Percentiles rank a stretch among this genome's conserved stretches.
These are phyloP conservation scores for Platysteira castanea DNA, from an alignment of 2,113 vertebrate species.

Conservation along the genomic window DNA sequence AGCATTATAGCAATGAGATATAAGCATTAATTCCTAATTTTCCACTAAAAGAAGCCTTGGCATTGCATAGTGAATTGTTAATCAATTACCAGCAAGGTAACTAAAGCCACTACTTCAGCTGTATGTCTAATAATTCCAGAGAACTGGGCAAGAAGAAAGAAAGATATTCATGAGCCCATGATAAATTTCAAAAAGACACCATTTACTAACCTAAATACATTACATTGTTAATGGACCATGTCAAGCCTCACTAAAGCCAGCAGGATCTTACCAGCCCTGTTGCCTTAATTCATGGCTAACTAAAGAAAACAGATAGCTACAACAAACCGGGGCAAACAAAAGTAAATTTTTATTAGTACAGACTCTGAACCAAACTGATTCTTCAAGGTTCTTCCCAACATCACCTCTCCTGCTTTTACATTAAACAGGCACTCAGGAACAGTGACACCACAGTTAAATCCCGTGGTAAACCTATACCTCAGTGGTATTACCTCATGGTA, in stretches of 20 bases:
- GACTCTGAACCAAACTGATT: neutral
- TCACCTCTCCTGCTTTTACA: neutral
- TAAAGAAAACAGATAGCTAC: neutral
- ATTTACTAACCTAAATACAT: neutral
- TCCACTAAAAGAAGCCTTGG: neutral
- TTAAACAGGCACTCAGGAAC: neutral
- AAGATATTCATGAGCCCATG: neutral
- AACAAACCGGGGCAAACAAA: neutral
- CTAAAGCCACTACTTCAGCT: neutral
- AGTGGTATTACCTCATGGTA: neutral
- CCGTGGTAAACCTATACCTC: neutral
- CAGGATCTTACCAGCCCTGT: neutral
- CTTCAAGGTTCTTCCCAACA: neutral
- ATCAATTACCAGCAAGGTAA: neutral
- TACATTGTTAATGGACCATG: neutral
- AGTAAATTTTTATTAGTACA: neutral
- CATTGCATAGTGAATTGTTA: neutral
- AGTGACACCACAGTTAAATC: neutral
- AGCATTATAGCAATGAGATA: neutral
- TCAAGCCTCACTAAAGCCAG: neutral
- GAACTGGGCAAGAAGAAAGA: neutral
- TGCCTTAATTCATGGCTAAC: neutral
- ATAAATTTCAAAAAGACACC: neutral
- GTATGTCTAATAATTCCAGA: neutral
- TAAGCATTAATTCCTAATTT: neutral